phyloP scores from a whole-genome alignment of 2,888 invertebrate species.

The Meiosimyza decipiens region DNA sequence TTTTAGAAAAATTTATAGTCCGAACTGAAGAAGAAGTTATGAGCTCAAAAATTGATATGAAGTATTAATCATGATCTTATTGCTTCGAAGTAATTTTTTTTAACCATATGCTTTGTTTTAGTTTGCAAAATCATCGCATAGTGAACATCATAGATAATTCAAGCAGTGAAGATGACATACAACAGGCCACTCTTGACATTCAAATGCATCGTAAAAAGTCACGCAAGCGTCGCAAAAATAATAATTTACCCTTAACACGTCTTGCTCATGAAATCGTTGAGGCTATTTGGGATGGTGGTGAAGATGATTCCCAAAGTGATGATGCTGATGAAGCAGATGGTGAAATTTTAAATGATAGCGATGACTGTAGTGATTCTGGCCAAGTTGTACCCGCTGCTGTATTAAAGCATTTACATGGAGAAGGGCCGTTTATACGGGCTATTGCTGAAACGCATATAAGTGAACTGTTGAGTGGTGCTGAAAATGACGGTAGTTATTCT shows the following conservation, averaged over 20 bases:
- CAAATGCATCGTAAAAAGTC: slow-evolving; percentile 62
- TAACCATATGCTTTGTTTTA: slow-evolving; percentile 25
- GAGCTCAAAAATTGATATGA: slow-evolving; percentile 56
- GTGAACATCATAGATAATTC: slow-evolving; percentile 65
- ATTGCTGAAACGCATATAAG: slow-evolving; percentile 66
- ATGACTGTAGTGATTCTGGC: slow-evolving; percentile 66
- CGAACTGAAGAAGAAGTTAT: slow-evolving; percentile 54
- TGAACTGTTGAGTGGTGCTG: slow-evolving; percentile 71
- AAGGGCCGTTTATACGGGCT: slow-evolving; percentile 69
- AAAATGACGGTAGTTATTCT: slow-evolving; percentile 90
- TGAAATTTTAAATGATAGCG: slow-evolving; percentile 64
- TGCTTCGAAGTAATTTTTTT: background rate
- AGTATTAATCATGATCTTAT: slow-evolving; percentile 48
- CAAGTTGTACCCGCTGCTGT: slow-evolving; percentile 65
- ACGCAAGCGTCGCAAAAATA: slow-evolving; percentile 62
- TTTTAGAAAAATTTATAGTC: slow-evolving; percentile 54
- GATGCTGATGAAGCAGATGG: slow-evolving; percentile 64
- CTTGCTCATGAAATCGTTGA: slow-evolving; percentile 70
- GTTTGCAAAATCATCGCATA: slow-evolving; percentile 62
- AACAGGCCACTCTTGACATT: slow-evolving; percentile 58
- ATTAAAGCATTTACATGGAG: slow-evolving; percentile 67
- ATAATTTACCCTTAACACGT: slow-evolving; percentile 57
- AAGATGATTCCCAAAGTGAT: slow-evolving; percentile 71
- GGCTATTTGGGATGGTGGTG: slow-evolving; percentile 73
- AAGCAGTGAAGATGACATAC: slow-evolving; percentile 61